A percentile compares a stretch with the other conserved stretches of the same genome.
These are phyloP conservation scores for Amphiduros pacificus DNA, from an alignment of 2,888 invertebrate genomes.

Conservation along the genomic window DNA sequence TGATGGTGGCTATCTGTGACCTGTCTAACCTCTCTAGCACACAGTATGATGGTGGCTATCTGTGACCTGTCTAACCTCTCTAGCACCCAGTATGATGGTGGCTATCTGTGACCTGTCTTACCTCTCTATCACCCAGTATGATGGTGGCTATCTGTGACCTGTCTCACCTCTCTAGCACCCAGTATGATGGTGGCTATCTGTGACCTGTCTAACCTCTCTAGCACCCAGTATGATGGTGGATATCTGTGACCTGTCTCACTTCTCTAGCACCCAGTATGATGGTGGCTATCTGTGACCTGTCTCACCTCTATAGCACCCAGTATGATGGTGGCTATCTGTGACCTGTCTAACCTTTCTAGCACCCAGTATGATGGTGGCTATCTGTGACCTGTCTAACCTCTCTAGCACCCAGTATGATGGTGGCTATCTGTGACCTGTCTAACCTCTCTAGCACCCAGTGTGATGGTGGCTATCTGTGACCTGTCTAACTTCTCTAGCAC, in stretches of 20 bases:
- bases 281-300: constrained; percentile 94
- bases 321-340: constrained; percentile 96
- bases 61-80: constrained; percentile 99
- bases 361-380: constrained; percentile 95
- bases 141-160: too few species aligned
- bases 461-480: too few species aligned
- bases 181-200: constrained; percentile 97
- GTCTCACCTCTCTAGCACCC: constrained; percentile 86
- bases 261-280: constrained; percentile 96
- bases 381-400: constrained; percentile 98
- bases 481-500: constrained; percentile 86
- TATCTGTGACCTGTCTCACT: constrained; percentile 86
- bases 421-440: constrained; percentile 94
- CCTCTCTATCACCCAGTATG: too few species aligned
- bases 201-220: constrained; percentile 97
- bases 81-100: too few species aligned
- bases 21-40: constrained; percentile 86
- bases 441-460: too few species aligned
- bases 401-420: constrained; percentile 95
- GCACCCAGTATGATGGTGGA: constrained; percentile 97
- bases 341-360: constrained; percentile 89
- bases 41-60: constrained; percentile 94
- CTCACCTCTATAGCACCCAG: constrained; percentile 98
- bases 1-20: too few species aligned
- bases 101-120: too few species aligned